These are phyloP conservation scores for Papilio demoleus DNA, from an alignment of 2,888 invertebrate species.

Conservation along the genomic window DNA sequence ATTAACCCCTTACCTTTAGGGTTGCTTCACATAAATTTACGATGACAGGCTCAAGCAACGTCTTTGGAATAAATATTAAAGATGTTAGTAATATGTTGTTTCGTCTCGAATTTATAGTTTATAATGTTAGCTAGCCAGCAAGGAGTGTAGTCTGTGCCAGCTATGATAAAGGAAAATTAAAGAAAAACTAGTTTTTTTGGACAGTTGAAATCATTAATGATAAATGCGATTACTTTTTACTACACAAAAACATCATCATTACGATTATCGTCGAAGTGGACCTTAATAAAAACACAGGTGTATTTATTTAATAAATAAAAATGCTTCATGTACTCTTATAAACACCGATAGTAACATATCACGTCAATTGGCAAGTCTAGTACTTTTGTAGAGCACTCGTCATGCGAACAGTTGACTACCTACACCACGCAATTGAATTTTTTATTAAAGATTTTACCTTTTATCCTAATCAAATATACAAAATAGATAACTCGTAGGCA, in stretches of 20 bases:
- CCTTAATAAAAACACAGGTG: neutral
- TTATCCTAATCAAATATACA: neutral
- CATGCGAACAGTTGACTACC: neutral
- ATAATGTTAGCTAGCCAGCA: no score
- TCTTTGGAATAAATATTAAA: conserved; percentile 1
- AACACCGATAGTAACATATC: conserved; percentile 5
- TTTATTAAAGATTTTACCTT: neutral
- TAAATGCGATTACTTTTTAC: no score
- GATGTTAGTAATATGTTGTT: neutral
- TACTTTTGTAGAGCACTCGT: conserved; percentile 1
- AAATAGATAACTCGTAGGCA: neutral
- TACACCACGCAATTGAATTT: conserved; percentile 1
- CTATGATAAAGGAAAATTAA: no score
- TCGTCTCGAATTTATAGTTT: no score
- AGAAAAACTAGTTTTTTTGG: no score
- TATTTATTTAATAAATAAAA: neutral
- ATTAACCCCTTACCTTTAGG: conserved; percentile 13
- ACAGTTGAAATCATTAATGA: no score
- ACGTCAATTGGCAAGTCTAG: conserved; percentile 3
- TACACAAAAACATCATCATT: neutral
- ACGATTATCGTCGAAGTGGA: neutral
- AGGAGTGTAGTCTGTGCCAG: no score
- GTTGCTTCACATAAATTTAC: conserved; percentile 6
- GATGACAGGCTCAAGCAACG: conserved; percentile 1
- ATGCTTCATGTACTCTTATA: neutral